Evolutionary conservation across 2,797 vertebrate species (phyloP).

Genomic region (Alauda arvensis): DNA sequence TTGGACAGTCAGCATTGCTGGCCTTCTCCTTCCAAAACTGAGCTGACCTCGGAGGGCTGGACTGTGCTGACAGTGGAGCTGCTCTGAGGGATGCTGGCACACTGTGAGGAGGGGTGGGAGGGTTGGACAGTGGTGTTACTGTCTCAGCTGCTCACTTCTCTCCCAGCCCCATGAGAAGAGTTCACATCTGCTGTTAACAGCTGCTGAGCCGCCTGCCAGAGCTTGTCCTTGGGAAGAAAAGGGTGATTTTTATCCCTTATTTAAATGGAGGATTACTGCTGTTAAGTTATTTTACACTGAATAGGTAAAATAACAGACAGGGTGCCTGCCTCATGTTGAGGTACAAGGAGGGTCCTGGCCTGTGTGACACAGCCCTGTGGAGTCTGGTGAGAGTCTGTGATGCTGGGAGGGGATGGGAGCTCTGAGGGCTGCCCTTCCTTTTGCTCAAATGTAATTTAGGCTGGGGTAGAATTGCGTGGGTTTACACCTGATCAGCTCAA

Average conservation of each 20-base stretch:
- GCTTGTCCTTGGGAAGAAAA: not conserved
- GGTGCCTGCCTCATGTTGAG: not conserved
- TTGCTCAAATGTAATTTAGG: not conserved
- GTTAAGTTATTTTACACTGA: not conserved
- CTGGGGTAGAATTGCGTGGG: not conserved
- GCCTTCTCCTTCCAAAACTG: not conserved
- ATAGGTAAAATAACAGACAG: rapidly evolving
- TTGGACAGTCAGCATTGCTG: not conserved
- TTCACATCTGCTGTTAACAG: slow-evolving; percentile 12
- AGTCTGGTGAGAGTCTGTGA: rapidly evolving
- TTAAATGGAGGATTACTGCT: not conserved
- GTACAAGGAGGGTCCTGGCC: not conserved
- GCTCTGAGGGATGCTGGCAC: not conserved
- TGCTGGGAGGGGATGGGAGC: not conserved
- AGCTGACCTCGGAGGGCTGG: not conserved
- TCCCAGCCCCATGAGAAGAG: slow-evolving; percentile 2
- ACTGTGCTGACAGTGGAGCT: not conserved
- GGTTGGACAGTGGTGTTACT: slow-evolving; percentile 6
- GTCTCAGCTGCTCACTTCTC: slow-evolving; percentile 40
- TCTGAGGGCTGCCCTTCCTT: not conserved
- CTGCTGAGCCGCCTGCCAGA: not conserved
- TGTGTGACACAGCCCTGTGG: not conserved
- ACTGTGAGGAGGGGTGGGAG: rapidly evolving
- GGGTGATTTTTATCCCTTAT: not conserved
- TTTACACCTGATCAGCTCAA: not conserved